phyloP scores from a whole-genome alignment of 2,113 vertebrate genomes.

The Scophthalmus maximus region DNA sequence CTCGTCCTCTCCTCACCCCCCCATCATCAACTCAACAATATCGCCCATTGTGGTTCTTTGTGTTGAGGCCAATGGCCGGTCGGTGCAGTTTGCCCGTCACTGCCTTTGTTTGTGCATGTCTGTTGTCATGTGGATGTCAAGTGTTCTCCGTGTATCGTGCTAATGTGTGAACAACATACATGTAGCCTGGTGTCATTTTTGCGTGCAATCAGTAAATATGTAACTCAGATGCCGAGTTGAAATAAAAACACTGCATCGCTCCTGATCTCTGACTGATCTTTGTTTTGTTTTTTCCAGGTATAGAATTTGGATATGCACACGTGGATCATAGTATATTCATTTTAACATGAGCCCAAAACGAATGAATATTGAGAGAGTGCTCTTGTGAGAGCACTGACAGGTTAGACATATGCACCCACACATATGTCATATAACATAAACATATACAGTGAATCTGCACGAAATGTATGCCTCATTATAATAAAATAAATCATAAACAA shows the following conservation, averaged over 20 bases:
- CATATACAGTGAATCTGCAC: too few relatives aligned
- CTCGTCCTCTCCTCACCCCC: neutral
- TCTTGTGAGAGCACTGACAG: too few relatives aligned
- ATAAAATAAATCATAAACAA: too few relatives aligned
- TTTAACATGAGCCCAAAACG: too few relatives aligned
- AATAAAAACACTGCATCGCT: conserved; percentile 72
- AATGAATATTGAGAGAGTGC: too few relatives aligned
- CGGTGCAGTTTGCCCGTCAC: conserved; percentile 13
- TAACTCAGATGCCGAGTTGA: conserved; percentile 65
- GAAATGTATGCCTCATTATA: too few relatives aligned
- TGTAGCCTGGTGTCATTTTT: conserved; percentile 64
- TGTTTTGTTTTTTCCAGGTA: neutral
- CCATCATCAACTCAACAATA: conserved; percentile 28
- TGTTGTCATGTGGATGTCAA: conserved; percentile 66
- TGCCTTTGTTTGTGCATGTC: conserved; percentile 77
- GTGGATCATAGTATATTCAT: too few relatives aligned
- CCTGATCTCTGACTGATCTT: conserved; percentile 1
- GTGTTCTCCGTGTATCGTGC: conserved; percentile 72
- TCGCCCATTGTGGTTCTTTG: conserved; percentile 54
- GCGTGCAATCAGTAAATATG: conserved; percentile 69
- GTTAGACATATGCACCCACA: too few relatives aligned
- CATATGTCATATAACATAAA: too few relatives aligned
- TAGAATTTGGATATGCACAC: too few relatives aligned
- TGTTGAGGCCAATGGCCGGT: conserved; percentile 44
- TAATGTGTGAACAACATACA: conserved; percentile 64